Evolutionary conservation across 2,888 invertebrate genomes (phyloP).

Genomic region (Caenorhabditis japonica): DNA sequence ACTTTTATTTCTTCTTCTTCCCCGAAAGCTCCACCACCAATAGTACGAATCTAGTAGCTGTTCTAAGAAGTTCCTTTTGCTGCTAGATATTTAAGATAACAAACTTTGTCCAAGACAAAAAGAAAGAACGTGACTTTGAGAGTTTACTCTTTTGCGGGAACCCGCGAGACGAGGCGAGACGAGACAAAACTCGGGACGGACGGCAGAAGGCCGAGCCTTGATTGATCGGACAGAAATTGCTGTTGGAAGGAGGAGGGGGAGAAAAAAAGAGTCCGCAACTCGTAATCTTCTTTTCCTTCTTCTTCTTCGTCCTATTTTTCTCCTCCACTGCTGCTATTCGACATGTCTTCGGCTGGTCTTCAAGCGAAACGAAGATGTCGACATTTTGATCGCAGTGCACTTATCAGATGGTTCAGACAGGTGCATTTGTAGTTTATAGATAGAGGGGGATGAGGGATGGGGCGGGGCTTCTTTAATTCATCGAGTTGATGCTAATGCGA

Average conservation of each 20-base stretch:
- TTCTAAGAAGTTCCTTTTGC: too few relatives aligned
- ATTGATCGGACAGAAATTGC: too few relatives aligned
- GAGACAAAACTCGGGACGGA: too few relatives aligned
- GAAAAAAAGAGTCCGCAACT: background rate
- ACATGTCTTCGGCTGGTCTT: background rate
- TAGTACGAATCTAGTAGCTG: too few relatives aligned
- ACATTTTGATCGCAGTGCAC: conserved; percentile 6
- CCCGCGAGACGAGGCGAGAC: background rate
- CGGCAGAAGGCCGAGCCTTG: too few relatives aligned
- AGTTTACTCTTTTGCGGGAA: conserved; percentile 3
- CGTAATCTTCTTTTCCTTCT: conserved; percentile 3
- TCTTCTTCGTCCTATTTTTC: background rate
- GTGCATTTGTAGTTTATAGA: background rate
- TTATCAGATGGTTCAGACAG: conserved; percentile 30
- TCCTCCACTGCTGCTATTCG: conserved; percentile 2
- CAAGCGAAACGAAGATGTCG: conserved; percentile 1
- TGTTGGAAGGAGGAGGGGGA: too few relatives aligned
- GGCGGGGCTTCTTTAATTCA: conserved; percentile 1
- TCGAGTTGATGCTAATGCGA: background rate
- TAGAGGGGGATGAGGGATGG: too few relatives aligned
- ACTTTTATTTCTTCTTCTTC: too few relatives aligned
- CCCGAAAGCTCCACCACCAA: too few relatives aligned
- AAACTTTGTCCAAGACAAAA: too few relatives aligned
- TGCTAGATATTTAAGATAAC: too few relatives aligned
- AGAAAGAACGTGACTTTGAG: conserved; percentile 27